phyloP scores from a whole-genome alignment of 2,888 invertebrate genomes.

The Protodeltote pygarga region DNA sequence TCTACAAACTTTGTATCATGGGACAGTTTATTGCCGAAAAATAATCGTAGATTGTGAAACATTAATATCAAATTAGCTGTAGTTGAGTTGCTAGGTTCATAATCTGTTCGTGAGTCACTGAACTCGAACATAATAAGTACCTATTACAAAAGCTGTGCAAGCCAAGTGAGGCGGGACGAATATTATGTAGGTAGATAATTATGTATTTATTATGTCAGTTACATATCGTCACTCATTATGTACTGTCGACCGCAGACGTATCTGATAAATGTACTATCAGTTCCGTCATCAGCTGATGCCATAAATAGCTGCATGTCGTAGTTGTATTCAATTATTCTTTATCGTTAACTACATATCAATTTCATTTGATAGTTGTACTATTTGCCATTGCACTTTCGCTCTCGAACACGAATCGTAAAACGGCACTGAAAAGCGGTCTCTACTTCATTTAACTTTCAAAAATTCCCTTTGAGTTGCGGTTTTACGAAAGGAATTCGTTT shows the following conservation, averaged over 20 bases:
- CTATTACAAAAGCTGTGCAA: conserved; percentile 38
- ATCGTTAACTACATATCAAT: background rate
- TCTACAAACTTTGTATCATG: conserved; percentile 20
- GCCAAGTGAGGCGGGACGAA: conserved; percentile 41
- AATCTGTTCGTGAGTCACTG: conserved; percentile 40
- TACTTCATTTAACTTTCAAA: conserved; percentile 54
- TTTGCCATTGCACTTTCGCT: conserved; percentile 6
- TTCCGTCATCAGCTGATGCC: conserved; percentile 15
- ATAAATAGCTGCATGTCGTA: conserved; percentile 1
- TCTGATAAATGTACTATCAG: conserved; percentile 1
- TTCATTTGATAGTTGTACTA: conserved; percentile 3
- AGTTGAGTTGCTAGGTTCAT: conserved; percentile 28
- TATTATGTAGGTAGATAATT: conserved; percentile 21
- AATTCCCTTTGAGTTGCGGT: conserved; percentile 47
- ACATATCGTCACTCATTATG: conserved; percentile 18
- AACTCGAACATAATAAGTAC: conserved; percentile 39
- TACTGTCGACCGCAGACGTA: conserved; percentile 4
- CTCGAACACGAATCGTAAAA: conserved; percentile 16
- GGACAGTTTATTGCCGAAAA: conserved; percentile 26
- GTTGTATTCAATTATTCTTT: conserved; percentile 1
- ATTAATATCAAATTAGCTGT: conserved; percentile 33
- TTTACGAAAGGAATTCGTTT: conserved; percentile 48
- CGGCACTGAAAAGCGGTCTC: conserved; percentile 25
- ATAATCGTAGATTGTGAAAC: conserved; percentile 23
- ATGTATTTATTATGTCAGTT: conserved; percentile 36